Percentiles rank a stretch among this genome's conserved stretches.
Evolutionary conservation across 1,140 invertebrate species (phyloP).

Genomic region (Diorhabda carinulata): DNA sequence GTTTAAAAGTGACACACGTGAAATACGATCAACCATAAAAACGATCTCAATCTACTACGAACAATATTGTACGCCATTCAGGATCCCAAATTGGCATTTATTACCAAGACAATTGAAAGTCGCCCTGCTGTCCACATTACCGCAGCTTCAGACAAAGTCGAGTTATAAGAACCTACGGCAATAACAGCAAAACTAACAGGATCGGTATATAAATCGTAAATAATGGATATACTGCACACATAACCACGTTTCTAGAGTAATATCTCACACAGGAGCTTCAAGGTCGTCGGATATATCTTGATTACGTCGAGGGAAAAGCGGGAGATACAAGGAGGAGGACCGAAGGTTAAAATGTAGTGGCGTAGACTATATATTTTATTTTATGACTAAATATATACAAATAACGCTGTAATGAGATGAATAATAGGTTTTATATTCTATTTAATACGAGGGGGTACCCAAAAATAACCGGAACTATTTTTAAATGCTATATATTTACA

Average conservation of each 20-base stretch:
- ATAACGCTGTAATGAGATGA: too few species aligned
- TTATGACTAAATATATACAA: too few species aligned
- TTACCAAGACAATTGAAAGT: constrained; percentile 2
- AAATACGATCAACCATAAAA: too few species aligned
- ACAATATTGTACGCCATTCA: too few species aligned
- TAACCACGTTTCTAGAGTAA: constrained; percentile 36
- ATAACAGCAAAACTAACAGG: constrained; percentile 29
- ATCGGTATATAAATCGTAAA: constrained; percentile 39
- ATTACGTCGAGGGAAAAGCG: constrained; percentile 30
- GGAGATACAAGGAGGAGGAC: background rate
- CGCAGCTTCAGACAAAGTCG: background rate
- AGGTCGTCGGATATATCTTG: constrained; percentile 45
- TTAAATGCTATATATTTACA: too few species aligned
- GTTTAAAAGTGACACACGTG: too few species aligned
- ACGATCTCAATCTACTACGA: too few species aligned
- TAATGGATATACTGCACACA: constrained; percentile 33
- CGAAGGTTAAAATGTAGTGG: background rate
- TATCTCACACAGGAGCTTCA: constrained; percentile 40
- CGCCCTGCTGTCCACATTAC: background rate
- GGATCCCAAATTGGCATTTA: background rate
- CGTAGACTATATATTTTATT: background rate
- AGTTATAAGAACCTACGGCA: background rate
- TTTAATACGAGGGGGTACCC: too few species aligned
- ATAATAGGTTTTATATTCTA: too few species aligned
- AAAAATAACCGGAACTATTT: too few species aligned